Conservation (phyloP, 1,140 invertebrate genomes). For the Orchestia grillus region DNA sequence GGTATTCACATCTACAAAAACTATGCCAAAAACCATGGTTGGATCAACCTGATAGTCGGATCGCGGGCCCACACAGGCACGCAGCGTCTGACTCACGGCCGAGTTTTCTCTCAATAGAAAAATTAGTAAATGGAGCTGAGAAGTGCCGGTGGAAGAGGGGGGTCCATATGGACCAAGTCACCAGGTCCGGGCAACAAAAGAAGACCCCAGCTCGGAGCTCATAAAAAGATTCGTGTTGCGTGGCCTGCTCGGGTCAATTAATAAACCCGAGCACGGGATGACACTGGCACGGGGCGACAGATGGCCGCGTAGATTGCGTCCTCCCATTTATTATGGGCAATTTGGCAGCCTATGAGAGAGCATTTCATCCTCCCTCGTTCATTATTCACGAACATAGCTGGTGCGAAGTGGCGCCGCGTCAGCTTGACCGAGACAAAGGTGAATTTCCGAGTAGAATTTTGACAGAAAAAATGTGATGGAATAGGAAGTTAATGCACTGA, state of each 20-base stretch:
- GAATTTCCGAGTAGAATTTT: neutral
- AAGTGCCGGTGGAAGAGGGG: neutral
- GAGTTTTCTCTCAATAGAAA: conserved; percentile 21
- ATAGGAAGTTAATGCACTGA: neutral
- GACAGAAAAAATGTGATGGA: neutral
- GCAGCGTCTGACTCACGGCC: neutral
- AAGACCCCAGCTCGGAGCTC: neutral
- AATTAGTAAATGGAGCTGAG: conserved; percentile 34
- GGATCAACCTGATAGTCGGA: neutral
- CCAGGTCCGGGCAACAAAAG: conserved; percentile 9
- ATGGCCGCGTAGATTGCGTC: conserved; percentile 13
- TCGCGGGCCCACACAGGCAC: neutral
- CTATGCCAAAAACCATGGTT: neutral
- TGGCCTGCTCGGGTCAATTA: neutral
- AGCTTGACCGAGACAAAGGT: neutral
- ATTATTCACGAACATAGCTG: neutral
- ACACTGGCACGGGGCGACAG: conserved; percentile 12
- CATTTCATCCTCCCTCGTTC: conserved; percentile 17
- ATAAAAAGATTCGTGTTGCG: conserved; percentile 31
- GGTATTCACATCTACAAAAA: neutral
- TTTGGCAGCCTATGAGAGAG: conserved; percentile 28
- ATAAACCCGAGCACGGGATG: conserved; percentile 19
- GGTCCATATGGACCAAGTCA: conserved; percentile 21
- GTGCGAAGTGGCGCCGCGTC: neutral
- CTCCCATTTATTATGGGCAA: conserved; percentile 26